phyloP scores from a whole-genome alignment of 2,113 vertebrate genomes.

The Poecile atricapillus region DNA sequence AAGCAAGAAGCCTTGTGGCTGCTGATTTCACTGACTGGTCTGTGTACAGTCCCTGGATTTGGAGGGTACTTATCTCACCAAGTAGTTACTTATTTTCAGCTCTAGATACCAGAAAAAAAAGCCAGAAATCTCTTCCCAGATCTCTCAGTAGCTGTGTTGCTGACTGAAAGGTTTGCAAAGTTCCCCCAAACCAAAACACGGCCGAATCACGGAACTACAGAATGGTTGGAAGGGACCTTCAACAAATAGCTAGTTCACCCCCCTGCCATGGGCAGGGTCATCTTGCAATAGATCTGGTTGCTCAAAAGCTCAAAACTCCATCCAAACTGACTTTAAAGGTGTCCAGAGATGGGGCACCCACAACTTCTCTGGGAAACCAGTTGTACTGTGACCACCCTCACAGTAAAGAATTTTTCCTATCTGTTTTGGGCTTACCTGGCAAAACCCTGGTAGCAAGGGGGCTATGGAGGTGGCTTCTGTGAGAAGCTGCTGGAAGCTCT shows the following conservation, averaged over 20 bases:
- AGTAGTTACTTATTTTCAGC: background rate
- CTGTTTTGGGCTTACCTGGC: background rate
- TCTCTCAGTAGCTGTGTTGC: background rate
- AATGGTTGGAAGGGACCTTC: background rate
- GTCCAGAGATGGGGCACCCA: background rate
- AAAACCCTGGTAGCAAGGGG: background rate
- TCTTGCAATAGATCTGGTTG: background rate
- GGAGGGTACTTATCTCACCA: background rate
- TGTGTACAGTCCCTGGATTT: background rate
- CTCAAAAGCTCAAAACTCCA: background rate
- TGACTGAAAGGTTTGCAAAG: background rate
- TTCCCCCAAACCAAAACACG: background rate
- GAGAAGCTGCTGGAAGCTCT: background rate
- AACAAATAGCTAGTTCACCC: background rate
- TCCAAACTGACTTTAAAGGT: background rate
- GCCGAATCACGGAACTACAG: background rate
- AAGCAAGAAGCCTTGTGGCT: background rate
- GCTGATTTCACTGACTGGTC: background rate
- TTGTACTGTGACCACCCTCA: background rate
- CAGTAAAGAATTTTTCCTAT: background rate
- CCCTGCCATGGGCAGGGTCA: background rate
- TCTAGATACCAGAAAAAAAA: background rate
- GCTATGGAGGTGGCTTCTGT: background rate
- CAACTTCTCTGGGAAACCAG: background rate
- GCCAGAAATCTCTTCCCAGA: background rate